phyloP scores from a whole-genome alignment of 2,888 invertebrate genomes.

The Hedya salicella region DNA sequence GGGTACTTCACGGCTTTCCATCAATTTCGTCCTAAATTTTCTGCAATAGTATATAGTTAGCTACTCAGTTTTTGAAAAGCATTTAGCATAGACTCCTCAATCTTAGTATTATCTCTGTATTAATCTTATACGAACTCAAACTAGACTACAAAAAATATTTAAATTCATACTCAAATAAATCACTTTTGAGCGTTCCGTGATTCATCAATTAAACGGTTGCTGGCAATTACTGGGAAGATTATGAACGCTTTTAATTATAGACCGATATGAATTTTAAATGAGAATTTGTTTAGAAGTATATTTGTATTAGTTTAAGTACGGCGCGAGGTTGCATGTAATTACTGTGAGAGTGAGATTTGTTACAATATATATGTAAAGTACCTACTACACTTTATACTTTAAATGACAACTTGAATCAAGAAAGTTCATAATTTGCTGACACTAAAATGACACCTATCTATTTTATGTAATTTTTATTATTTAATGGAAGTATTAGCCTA shows the following conservation, averaged over 20 bases:
- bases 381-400: too few species aligned
- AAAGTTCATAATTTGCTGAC: too few species aligned
- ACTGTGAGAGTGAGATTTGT: neutral
- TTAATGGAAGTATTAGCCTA: too few species aligned
- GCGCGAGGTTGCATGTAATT: conserved; percentile 30
- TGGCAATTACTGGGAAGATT: conserved; percentile 66
- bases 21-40: too few species aligned
- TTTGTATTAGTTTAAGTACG: conserved; percentile 54
- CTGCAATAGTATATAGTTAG: too few species aligned
- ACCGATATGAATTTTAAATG: conserved; percentile 65
- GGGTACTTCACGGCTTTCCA: too few species aligned
- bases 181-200: conserved; percentile 61
- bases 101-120: neutral
- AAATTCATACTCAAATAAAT: conserved; percentile 57
- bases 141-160: conserved; percentile 22
- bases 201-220: conserved; percentile 70
- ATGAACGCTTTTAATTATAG: conserved; percentile 68
- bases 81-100: neutral
- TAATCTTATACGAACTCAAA: neutral
- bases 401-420: too few species aligned
- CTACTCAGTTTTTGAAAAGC: neutral
- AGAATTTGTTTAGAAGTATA: conserved; percentile 54
- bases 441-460: too few species aligned
- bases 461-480: too few species aligned
- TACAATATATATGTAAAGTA: too few species aligned